Evolutionary conservation across 2,113 vertebrate genomes (phyloP), one percentile per base, ranked within the genome.

Genomic region (Colistium nudipinnis): DNA sequence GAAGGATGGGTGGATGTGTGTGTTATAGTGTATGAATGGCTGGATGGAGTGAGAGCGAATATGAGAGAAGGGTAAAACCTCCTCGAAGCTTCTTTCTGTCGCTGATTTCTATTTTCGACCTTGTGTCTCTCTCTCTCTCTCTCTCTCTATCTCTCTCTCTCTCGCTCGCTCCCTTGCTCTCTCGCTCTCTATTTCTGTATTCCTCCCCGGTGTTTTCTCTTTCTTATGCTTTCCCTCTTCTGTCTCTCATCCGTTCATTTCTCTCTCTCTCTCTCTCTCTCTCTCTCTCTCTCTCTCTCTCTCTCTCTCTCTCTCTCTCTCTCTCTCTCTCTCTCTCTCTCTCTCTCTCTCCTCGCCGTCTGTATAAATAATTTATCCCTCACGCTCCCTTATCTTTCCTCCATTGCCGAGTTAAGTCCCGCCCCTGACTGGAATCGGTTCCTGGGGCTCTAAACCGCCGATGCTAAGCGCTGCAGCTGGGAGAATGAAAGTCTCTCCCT

Each of bases 331-430:
- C 43, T 45, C 20, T 3, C 43, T n/a, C 43, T 22, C 43, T 17
- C n/a, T 7, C 17, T 22, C 16, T 44, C 16, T 62, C 56, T 6
- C 48, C 28, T 44, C 62, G 71, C 75, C 49, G n/a, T 48, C 77
- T 30, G 12, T 70, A 83, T 91, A 76, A 89, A 91, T 91, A 76
- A 91, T 91, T 87, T 68, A 90, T 89, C 39, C 66, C 52, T n/a
- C 39, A 43, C 52, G 60, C 39, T 85, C 13, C 59, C 81, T 92
- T 88, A 91, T 91, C 86, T 86, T 43, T 49, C 41, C 66, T 51
- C 27, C 22, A 14, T 77, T 62, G 73, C 74, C 39, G 54, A 73
- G 76, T 70, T 74, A 82, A 87, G 86, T 90, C 84, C 72, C 49
- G 55, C 67, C 20, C 70, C 78, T 59, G 68, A 76, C 54, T 56